Percentiles rank a stretch among this genome's conserved stretches.
These are phyloP conservation scores for Catocala nupta DNA, from an alignment of 2,888 invertebrate genomes.

Conservation along the genomic window DNA sequence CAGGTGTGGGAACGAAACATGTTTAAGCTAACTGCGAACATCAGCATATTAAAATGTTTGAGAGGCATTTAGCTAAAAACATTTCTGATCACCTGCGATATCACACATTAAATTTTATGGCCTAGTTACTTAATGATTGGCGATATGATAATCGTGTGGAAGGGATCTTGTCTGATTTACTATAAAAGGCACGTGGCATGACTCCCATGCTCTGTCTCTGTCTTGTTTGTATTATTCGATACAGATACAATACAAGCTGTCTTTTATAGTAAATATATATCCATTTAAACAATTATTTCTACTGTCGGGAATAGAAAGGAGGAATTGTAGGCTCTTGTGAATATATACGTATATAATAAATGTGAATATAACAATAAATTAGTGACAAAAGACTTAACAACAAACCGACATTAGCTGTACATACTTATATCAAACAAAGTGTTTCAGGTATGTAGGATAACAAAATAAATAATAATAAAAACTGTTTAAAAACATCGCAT, in stretches of 20 bases:
- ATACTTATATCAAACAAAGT: slow-evolving; percentile 73
- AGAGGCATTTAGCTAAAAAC: slow-evolving; percentile 22
- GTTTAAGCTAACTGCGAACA: slow-evolving; percentile 30
- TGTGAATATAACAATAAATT: slow-evolving; percentile 85
- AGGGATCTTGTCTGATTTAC: slow-evolving; percentile 26
- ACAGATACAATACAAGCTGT: slow-evolving; percentile 32
- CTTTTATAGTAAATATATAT: slow-evolving; percentile 39
- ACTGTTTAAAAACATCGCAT: slow-evolving; percentile 63
- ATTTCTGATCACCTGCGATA: slow-evolving; percentile 12
- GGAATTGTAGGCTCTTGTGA: slow-evolving; percentile 72
- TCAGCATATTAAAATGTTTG: slow-evolving; percentile 7
- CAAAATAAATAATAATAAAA: slow-evolving; percentile 44
- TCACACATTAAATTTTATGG: slow-evolving; percentile 30
- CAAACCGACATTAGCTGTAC: slow-evolving; percentile 70
- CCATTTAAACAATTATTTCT: slow-evolving; percentile 45
- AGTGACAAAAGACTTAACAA: slow-evolving; percentile 76
- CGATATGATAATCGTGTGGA: slow-evolving; percentile 32
- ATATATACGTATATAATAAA: slow-evolving; percentile 65
- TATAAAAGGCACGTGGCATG: slow-evolving; percentile 34
- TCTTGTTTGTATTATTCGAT: slow-evolving; percentile 30
- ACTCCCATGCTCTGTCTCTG: slow-evolving; percentile 22
- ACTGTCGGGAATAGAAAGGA: slow-evolving; percentile 58
- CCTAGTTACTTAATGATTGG: slow-evolving; percentile 41
- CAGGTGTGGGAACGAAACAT: slow-evolving; percentile 26
- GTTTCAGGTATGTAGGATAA: slow-evolving; percentile 70